Conservation (phyloP, 2,113 vertebrate genomes). For the Nannospalax galili region DNA sequence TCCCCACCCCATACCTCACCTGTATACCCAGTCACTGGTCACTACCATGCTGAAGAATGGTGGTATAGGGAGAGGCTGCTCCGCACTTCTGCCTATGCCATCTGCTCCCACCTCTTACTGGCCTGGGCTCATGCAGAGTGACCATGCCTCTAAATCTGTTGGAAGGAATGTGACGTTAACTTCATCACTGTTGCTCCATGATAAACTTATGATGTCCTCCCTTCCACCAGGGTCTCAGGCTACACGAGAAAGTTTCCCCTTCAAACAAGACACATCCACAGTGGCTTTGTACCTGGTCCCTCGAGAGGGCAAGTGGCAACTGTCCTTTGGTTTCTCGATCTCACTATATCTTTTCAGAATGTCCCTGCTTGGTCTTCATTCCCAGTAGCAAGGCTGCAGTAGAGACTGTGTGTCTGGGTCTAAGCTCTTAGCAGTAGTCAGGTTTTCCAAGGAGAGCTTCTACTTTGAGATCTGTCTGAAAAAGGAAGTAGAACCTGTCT, state of each 20-base stretch:
- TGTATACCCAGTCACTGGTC: neutral
- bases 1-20: accelerated
- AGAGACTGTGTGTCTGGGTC: neutral
- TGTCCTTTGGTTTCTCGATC: neutral
- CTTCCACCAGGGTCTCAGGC: neutral
- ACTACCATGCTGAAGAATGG: accelerated
- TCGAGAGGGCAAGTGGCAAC: neutral
- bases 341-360: neutral
- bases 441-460: neutral
- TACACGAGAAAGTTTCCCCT: neutral
- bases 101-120: neutral
- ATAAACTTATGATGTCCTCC: neutral
- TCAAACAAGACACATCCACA: neutral
- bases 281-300: neutral
- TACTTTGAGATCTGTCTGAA: neutral
- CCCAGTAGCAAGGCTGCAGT: neutral
- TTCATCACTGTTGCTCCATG: neutral
- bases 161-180: neutral
- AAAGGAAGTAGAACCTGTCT: neutral
- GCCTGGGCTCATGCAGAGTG: neutral
- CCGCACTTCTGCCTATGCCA: neutral
- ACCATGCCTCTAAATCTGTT: neutral
- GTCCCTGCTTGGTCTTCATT: neutral
- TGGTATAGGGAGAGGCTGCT: no score
- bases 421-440: neutral